Base-by-base conservation (phyloP, 2,888 invertebrate genomes). In the Thera britannica region DNA sequence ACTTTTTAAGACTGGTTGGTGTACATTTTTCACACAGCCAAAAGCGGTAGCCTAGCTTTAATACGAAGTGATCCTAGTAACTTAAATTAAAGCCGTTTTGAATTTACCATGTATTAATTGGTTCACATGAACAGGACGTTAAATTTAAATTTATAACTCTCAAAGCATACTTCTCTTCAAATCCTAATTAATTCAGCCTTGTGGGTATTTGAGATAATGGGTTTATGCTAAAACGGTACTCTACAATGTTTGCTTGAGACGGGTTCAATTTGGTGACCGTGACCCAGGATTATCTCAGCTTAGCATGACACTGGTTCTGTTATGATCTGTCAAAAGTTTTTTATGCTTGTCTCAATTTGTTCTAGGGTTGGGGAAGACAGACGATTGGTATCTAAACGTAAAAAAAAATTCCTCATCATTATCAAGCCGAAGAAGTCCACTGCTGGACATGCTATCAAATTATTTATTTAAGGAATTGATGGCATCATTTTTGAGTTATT, bases 111-210 rank as follows among this genome's bases (percentile, higher is more conserved):
- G 3, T 38, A 38, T 3, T 38, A 38, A 41, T 41, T 7, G 41
- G 38, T 38, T 12, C 38, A 5, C 12, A 38, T 57, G 79, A 79
- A 79, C 76, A 77, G 68, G 61, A 67, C 59, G 67, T 59, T 62
- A 65, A 83, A 84, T 84, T 83, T 83, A 81, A 85, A 87, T 86
- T 83, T 82, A 84, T 83, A 80, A 76, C 79, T 12, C n/a, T 77
- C 83, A 83, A 82, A 81, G 79, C 68, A 11, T 46, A 77, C 73
- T 78, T 78, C 82, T 79, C 78, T 84, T 85, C 83, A 86, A 87
- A 89, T 88, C 89, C 86, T 81, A 85, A 90, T 90, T 86, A 87
- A 89, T 89, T 87, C 83, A 84, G 83, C 91, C 91, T 91, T 90
- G 90, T 75, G 75, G 67, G 82, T 83, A 84, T 86, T 88, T 90